These are phyloP conservation scores for Hydrozoanthus tunicans DNA, from an alignment of 64 coral and sea anemone species.

Conservation along the genomic window DNA sequence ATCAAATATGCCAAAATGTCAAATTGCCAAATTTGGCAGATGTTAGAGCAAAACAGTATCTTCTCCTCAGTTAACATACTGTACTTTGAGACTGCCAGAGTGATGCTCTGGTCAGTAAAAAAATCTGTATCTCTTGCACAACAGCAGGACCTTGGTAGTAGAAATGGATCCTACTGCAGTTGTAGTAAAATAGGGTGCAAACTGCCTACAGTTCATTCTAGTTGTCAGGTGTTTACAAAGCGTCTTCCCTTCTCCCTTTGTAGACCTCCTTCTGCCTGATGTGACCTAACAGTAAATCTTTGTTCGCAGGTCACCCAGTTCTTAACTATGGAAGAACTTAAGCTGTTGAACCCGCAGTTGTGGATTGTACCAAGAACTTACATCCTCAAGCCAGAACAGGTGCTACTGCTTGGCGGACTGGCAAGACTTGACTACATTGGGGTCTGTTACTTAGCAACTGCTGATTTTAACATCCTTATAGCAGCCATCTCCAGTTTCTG, in stretches of 20 bases:
- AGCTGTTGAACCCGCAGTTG: slow-evolving; percentile 66
- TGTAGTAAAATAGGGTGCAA: too few species aligned
- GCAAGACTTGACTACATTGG: slow-evolving; percentile 85
- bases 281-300: background rate
- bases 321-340: slow-evolving; percentile 93
- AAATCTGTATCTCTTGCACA: too few species aligned
- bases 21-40: too few species aligned
- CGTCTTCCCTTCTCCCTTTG: background rate
- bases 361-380: slow-evolving; percentile 93
- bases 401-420: slow-evolving; percentile 80
- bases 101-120: too few species aligned
- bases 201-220: too few species aligned
- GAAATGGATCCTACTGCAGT: too few species aligned
- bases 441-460: slow-evolving; percentile 24
- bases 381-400: slow-evolving; percentile 83
- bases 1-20: too few species aligned
- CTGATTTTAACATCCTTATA: background rate
- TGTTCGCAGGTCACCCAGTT: slow-evolving; percentile 79
- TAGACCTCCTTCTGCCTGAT: background rate
- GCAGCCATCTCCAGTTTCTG: background rate
- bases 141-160: too few species aligned
- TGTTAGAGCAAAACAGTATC: too few species aligned
- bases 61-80: too few species aligned
- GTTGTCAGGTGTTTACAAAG: background rate
- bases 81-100: too few species aligned